These are phyloP conservation scores for Sphaerodactylus townsendi DNA, from an alignment of 2,113 vertebrate genomes.

Conservation along the genomic window DNA sequence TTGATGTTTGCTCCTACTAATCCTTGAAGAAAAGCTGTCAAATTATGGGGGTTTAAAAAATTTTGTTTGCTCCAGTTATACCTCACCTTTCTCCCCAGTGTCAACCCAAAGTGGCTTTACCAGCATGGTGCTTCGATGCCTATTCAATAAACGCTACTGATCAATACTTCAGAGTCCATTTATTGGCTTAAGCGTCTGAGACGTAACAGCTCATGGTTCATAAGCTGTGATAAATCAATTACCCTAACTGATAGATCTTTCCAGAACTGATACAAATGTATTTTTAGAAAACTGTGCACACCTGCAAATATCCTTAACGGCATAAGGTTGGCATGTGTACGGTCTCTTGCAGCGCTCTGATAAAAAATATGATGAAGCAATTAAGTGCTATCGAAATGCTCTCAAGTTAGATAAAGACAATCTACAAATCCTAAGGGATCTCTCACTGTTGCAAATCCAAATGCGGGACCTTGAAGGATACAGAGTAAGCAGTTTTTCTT, in stretches of 20 bases:
- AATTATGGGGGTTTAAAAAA: too few relatives aligned
- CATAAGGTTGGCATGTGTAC: conserved; percentile 80
- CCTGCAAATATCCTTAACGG: conserved; percentile 68
- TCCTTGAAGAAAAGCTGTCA: too few relatives aligned
- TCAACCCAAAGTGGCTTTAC: too few relatives aligned
- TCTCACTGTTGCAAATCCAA: conserved; percentile 80
- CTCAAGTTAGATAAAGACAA: conserved; percentile 83
- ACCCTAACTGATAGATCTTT: not conserved
- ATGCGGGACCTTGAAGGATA: conserved; percentile 84
- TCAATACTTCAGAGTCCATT: too few relatives aligned
- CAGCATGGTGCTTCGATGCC: too few relatives aligned
- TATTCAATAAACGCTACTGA: too few relatives aligned
- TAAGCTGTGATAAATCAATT: not conserved
- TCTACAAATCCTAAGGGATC: conserved; percentile 79
- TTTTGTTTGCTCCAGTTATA: too few relatives aligned
- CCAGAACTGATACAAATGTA: not conserved
- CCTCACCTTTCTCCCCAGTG: too few relatives aligned
- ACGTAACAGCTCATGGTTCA: not conserved
- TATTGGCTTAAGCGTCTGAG: too few relatives aligned
- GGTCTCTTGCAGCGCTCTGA: conserved; percentile 81
- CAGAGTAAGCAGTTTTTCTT: conserved; percentile 70
- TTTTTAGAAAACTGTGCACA: not conserved
- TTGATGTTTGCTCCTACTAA: too few relatives aligned
- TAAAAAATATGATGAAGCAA: conserved; percentile 83
- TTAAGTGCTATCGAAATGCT: conserved; percentile 82